These are phyloP conservation scores for Unio delphinus DNA, from an alignment of 2,888 invertebrate genomes.

Conservation along the genomic window DNA sequence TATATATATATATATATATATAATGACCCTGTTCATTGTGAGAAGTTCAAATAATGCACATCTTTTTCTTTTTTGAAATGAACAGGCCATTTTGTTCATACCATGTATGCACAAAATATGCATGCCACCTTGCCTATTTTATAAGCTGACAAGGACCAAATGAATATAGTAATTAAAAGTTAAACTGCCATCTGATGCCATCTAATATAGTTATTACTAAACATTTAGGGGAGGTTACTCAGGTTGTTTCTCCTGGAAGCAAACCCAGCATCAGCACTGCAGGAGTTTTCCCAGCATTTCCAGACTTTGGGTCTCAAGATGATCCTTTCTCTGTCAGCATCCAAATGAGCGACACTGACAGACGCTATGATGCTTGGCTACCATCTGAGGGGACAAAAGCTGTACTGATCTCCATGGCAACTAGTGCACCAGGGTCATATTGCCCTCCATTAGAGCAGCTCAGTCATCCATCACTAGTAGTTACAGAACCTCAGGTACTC, in stretches of 20 bases:
- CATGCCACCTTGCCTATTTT: too few relatives aligned
- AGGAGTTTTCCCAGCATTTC: slow-evolving; percentile 14
- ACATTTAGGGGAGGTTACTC: too few relatives aligned
- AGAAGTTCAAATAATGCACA: too few relatives aligned
- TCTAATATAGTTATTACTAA: too few relatives aligned
- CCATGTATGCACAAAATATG: too few relatives aligned
- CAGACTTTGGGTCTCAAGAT: slow-evolving; percentile 20
- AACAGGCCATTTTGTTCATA: too few relatives aligned
- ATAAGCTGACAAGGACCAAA: too few relatives aligned
- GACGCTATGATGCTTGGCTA: slow-evolving; percentile 78
- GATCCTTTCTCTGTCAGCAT: slow-evolving; percentile 63
- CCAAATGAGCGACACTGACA: slow-evolving; percentile 65
- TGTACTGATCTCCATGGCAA: slow-evolving; percentile 74
- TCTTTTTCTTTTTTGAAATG: too few relatives aligned
- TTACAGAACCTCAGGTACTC: slow-evolving; percentile 86
- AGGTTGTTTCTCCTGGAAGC: slow-evolving; percentile 4
- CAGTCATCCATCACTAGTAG: slow-evolving; percentile 87
- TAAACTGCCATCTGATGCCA: too few relatives aligned
- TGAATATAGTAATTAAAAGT: too few relatives aligned
- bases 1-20: too few relatives aligned
- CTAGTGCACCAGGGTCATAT: slow-evolving; percentile 81
- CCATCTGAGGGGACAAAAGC: slow-evolving; percentile 83
- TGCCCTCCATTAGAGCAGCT: slow-evolving; percentile 82
- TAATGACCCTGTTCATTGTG: too few relatives aligned
- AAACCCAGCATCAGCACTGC: slow-evolving; percentile 18